Base-by-base conservation (phyloP, 2,113 vertebrate genomes). In the Cephalopterus ornatus region DNA sequence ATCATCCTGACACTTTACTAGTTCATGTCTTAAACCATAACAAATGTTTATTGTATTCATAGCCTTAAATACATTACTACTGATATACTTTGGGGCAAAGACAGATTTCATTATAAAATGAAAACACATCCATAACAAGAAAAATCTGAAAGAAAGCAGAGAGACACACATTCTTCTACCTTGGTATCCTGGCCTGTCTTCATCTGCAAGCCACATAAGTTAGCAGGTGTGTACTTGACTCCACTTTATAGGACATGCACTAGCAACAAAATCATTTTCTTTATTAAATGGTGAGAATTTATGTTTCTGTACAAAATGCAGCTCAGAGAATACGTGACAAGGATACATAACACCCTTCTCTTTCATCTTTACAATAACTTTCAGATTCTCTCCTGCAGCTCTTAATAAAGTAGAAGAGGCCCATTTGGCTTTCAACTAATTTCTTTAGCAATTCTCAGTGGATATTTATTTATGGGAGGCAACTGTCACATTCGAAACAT, bases 281-380 rank as follows among this genome's bases (percentile, higher is more conserved):
- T 44, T 56, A 90, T 80, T 82, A 74, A 95, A 88, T 78, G 15
- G 39, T 46, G 53, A 65, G 50, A 90, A 84, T 74, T 94, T 85
- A 46, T 80, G 41, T 56, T 96, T 92, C 74, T 70, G 39, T 63
- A 66, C 33, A 63, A 81, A 95, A 91, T 68, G 24, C 59, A 73
- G 16, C 80, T 89, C 78, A 53, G 72, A 81, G 28, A 74, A 21
- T 68, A 82, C 87, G 71, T 85, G 76, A 82, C 28, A 41, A 86
- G 50, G 71, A 81, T 84, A 80, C 26, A 35, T 49, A 92, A 94
- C 41, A 63, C 13, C 11, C 21, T 77, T 37, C 24, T 49, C 52
- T 92, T 94, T 85, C 63, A 81, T 92, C 61, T 91, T 92, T 58
- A 39, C 39, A 85, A 68, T 79, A 93, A 62, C n/a, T 92, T 88